Percentiles rank a stretch among this genome's conserved stretches.
phyloP scores from a whole-genome alignment of 2,888 invertebrate species.

The Caenorhabditis panamensis region DNA sequence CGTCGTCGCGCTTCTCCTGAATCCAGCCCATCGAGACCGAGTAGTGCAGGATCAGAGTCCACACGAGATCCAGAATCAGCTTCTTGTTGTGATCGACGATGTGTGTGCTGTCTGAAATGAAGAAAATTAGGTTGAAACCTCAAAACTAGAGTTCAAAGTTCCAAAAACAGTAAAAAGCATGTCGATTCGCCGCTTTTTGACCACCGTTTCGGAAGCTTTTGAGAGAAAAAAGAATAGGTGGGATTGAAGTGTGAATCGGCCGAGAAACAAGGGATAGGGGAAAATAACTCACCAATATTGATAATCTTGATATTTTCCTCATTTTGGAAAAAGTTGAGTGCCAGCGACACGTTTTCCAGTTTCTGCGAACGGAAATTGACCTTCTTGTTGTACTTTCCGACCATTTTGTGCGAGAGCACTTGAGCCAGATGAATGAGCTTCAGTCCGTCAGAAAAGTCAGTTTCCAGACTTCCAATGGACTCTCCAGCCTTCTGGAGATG shows the following conservation, averaged over 20 bases:
- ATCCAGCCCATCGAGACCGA: constrained; percentile 87
- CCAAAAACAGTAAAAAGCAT: background rate
- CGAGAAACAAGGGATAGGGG: too few relatives aligned
- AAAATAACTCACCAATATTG: constrained; percentile 89
- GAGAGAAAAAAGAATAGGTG: background rate
- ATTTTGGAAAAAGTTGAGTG: constrained; percentile 89
- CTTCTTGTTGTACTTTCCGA: constrained; percentile 90
- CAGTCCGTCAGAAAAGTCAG: constrained; percentile 90
- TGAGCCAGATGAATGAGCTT: constrained; percentile 85
- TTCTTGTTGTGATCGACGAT: constrained; percentile 93
- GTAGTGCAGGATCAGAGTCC: constrained; percentile 94
- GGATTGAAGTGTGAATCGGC: too few relatives aligned
- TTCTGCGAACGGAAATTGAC: constrained; percentile 89
- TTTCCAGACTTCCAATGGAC: constrained; percentile 85
- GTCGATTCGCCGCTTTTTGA: background rate
- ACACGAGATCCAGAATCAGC: constrained; percentile 92
- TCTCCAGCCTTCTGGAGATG: constrained; percentile 89
- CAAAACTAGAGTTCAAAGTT: background rate
- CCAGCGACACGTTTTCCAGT: constrained; percentile 93
- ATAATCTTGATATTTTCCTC: constrained; percentile 92
- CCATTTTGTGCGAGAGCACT: constrained; percentile 88
- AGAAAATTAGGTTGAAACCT: background rate
- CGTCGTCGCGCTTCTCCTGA: constrained; percentile 64
- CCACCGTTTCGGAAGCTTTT: constrained; percentile 8
- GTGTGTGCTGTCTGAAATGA: constrained; percentile 87